Conservation (phyloP, 2,888 invertebrate genomes). For the Automeris io region DNA sequence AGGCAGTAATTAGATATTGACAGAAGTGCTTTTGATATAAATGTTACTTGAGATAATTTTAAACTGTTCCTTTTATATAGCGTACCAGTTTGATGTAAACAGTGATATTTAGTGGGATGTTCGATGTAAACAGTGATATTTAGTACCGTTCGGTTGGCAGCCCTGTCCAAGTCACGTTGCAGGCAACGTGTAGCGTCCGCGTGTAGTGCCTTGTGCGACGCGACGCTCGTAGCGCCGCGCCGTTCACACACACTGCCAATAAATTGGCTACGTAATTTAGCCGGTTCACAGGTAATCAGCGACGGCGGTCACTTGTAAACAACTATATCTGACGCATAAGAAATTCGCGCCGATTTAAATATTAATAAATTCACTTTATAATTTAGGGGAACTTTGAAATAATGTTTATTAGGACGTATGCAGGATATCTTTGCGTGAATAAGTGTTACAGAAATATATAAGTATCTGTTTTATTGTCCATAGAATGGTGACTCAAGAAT, state of each 20-base stretch:
- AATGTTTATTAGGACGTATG: too few species aligned
- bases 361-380: too few species aligned
- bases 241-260: constrained; percentile 28
- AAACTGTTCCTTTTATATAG: too few species aligned
- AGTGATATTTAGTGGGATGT: not conserved
- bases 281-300: constrained; percentile 3
- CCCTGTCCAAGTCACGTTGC: constrained; percentile 60
- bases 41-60: too few species aligned
- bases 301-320: not conserved
- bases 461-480: constrained; percentile 58
- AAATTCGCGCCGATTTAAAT: too few species aligned
- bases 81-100: constrained; percentile 1
- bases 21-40: too few species aligned
- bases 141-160: constrained; percentile 43
- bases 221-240: constrained; percentile 4
- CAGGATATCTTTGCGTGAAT: not conserved
- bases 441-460: constrained; percentile 11
- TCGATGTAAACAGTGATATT: constrained; percentile 46
- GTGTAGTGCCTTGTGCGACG: constrained; percentile 49
- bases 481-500: constrained; percentile 51
- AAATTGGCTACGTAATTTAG: constrained; percentile 8
- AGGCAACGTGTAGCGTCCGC: constrained; percentile 55
- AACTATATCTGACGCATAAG: not conserved
- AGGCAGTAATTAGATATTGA: too few species aligned
- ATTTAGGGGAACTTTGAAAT: too few species aligned